Evolutionary conservation across 2,888 invertebrate genomes (phyloP).

Genomic region (Ornithoptera alexandrae): DNA sequence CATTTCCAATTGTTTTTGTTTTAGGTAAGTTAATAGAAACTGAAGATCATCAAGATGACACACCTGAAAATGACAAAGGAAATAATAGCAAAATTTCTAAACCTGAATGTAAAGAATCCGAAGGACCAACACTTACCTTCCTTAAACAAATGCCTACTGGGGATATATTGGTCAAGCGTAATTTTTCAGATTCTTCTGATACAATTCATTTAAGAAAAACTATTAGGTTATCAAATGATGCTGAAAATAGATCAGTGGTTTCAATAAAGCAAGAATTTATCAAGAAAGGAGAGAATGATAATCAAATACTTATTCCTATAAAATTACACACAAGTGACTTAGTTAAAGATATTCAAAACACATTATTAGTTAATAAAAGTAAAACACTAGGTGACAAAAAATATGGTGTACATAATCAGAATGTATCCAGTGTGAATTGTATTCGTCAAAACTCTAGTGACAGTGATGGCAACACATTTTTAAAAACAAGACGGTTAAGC

Average conservation of each 20-base stretch:
- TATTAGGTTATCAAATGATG: conserved; percentile 69
- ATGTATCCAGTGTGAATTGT: conserved; percentile 70
- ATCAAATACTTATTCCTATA: conserved; percentile 70
- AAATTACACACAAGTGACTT: conserved; percentile 70
- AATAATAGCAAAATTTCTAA: conserved; percentile 54
- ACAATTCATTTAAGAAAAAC: conserved; percentile 69
- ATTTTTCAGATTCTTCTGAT: conserved; percentile 62
- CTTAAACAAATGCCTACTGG: conserved; percentile 70
- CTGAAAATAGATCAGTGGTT: conserved; percentile 69
- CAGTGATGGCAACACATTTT: conserved; percentile 67
- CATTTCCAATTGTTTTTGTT: conserved; percentile 25
- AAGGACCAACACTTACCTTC: conserved; percentile 63
- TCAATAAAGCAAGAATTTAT: conserved; percentile 69
- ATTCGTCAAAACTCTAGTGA: conserved; percentile 69
- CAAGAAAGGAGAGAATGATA: conserved; percentile 72
- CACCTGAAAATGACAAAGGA: conserved; percentile 73
- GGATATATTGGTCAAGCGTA: conserved; percentile 69
- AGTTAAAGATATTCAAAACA: conserved; percentile 77
- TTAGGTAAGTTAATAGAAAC: conserved; percentile 81
- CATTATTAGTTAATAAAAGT: conserved; percentile 74
- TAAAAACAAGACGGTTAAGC: conserved; percentile 66
- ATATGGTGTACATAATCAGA: conserved; percentile 75
- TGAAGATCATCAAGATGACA: conserved; percentile 80
- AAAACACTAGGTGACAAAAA: conserved; percentile 76
- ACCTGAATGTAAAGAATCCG: conserved; percentile 56